Base-by-base conservation (phyloP, 2,888 invertebrate genomes). In the Drosophila barbarae region DNA sequence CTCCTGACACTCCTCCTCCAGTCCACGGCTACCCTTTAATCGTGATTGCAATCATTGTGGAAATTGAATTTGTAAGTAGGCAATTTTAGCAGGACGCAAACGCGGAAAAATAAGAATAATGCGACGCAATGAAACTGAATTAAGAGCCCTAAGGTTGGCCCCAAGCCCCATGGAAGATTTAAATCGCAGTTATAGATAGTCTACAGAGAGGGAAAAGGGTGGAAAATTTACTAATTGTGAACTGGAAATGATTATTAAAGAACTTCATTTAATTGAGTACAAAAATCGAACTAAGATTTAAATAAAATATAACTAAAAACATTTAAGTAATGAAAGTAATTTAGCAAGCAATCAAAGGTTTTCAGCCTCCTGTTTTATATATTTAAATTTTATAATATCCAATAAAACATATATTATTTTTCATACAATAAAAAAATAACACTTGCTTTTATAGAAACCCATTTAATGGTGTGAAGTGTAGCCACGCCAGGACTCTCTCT, bases 41-140 rank as follows among this genome's bases (percentile, higher is more conserved):
- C 59, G 72, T 72, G 74, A 76, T 77, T 77, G 77, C 77, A 76
- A 74, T 77, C 79, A 74, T 78, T 77, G 69, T 78, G 72, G 76
- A 77, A 77, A 77, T 77, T 79, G 77, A 77, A 77, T 77, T 77
- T 79, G 69, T 79, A 79, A 79, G 79, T 74, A 77, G 77, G 77
- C 77, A 77, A 77, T 77, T 71, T 77, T 60, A 54, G 73, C 46
- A 34, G 15, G 15, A 35, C 36, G 57, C 36, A 35, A 61, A 44
- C 61, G 71, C 63, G 71, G 60, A 68, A 68, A 72, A 76, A 78
- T 73, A 78, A 76, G 73, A 76, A 72, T 76, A 73, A 72, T 76
- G 74, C 64, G 58, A 47, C 74, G 63, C 76, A 73, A 73, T 78
- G 68, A 68, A 78, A 76, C 73, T 68, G 76, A 78, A 78, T 76